phyloP scores from a whole-genome alignment of 2,113 vertebrate genomes.

The Rhagologus leucostigma region DNA sequence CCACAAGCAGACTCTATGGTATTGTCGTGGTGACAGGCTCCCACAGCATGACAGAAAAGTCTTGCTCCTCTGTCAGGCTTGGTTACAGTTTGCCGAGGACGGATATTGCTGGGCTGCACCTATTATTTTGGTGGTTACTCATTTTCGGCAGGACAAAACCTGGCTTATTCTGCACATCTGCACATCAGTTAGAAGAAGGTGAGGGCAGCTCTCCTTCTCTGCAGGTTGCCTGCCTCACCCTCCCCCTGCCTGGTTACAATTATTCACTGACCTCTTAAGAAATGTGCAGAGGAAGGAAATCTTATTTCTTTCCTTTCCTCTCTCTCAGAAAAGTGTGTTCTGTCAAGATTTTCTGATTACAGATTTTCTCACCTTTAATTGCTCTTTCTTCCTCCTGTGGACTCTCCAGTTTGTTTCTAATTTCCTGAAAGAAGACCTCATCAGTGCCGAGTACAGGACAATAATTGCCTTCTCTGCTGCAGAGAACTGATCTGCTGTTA shows the following conservation, averaged over 20 bases:
- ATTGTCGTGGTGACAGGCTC: background rate
- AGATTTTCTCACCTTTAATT: conserved; percentile 9
- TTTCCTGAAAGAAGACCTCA: conserved; percentile 1
- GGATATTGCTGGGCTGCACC: background rate
- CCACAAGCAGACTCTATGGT: background rate
- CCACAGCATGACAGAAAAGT: background rate
- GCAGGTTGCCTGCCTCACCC: background rate
- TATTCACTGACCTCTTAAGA: background rate
- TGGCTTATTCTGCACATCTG: background rate
- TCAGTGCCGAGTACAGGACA: background rate
- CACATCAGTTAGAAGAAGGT: background rate
- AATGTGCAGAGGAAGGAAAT: background rate
- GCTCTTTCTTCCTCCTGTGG: background rate
- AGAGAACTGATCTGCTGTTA: background rate
- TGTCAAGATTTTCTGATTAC: background rate
- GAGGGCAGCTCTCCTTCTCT: background rate
- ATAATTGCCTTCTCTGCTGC: background rate
- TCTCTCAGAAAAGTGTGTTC: background rate
- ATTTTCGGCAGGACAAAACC: background rate
- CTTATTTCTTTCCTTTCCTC: background rate
- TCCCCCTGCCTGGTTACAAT: background rate
- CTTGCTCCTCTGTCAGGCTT: background rate
- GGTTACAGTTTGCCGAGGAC: background rate
- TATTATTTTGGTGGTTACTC: background rate
- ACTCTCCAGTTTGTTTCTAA: background rate